Evolutionary conservation across 2,888 invertebrate genomes (phyloP).

Genomic region (Pteria penguin): DNA sequence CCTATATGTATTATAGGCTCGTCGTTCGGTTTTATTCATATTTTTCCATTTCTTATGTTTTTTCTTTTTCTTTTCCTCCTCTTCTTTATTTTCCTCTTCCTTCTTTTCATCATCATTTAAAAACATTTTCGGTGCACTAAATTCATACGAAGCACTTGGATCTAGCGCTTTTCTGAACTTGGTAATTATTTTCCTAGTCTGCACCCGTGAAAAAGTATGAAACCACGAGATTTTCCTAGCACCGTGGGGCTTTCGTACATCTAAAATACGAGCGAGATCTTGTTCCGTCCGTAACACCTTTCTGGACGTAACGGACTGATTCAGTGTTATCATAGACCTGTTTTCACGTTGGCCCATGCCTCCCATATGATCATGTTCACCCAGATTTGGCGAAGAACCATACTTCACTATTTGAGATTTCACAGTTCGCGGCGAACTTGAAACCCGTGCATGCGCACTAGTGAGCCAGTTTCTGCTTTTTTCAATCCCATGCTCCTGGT

Average conservation of each 20-base stretch:
- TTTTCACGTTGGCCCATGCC: neutral
- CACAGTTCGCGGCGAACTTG: neutral
- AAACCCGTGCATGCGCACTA: neutral
- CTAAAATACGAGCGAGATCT: conserved; percentile 17
- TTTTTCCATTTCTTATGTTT: conserved; percentile 36
- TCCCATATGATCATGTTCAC: neutral
- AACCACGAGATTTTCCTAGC: conserved; percentile 35
- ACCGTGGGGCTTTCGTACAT: conserved; percentile 15
- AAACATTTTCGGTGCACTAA: conserved; percentile 16
- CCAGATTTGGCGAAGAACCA: neutral
- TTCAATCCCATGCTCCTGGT: neutral
- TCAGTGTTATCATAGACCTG: neutral
- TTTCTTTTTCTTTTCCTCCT: conserved; percentile 5
- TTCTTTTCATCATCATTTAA: neutral
- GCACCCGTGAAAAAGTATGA: conserved; percentile 29
- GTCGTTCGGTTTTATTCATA: conserved; percentile 36
- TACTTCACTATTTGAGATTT: neutral
- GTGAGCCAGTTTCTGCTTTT: neutral
- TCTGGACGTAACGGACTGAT: neutral
- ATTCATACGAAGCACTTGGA: conserved; percentile 4
- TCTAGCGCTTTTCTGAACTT: conserved; percentile 15
- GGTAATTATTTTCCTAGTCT: conserved; percentile 20
- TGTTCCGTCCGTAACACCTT: conserved; percentile 31
- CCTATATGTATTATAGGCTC: neutral
- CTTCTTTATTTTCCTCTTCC: neutral